Percentiles rank a stretch among this genome's conserved stretches.
phyloP scores from a whole-genome alignment of 2,113 vertebrate genomes.

The Perca fluviatilis region DNA sequence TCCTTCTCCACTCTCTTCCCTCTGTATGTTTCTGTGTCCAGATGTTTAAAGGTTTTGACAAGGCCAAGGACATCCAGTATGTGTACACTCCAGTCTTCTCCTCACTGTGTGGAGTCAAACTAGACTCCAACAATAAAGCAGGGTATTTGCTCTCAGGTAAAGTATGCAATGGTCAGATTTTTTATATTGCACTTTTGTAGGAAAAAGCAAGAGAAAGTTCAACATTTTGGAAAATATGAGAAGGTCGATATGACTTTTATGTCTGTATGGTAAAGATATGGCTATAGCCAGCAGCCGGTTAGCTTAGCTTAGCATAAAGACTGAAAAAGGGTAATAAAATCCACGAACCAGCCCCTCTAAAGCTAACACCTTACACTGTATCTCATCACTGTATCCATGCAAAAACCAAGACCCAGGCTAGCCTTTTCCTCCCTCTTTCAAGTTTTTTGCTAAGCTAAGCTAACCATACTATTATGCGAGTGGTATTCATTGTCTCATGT shows the following conservation, averaged over 20 bases:
- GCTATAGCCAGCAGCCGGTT: not conserved
- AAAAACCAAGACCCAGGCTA: not conserved
- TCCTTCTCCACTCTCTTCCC: not conserved
- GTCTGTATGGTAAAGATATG: not conserved
- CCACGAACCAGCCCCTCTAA: not conserved
- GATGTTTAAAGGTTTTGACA: constrained; percentile 97
- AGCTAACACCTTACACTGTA: not conserved
- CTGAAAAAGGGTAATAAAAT: not conserved
- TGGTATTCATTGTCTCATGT: not conserved
- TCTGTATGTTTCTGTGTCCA: constrained; percentile 70
- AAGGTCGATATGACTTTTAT: not conserved
- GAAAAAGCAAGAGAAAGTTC: not conserved
- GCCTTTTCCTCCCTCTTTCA: not conserved
- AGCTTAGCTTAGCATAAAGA: not conserved
- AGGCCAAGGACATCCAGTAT: constrained; percentile 91
- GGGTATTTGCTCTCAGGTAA: constrained; percentile 96
- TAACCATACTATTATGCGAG: not conserved
- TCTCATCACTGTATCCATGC: not conserved
- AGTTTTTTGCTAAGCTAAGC: not conserved
- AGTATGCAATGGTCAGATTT: not conserved
- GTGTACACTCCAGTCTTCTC: constrained; percentile 92
- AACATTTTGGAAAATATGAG: not conserved
- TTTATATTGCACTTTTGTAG: not conserved
- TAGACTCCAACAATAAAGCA: constrained; percentile 91
- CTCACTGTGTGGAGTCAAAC: constrained; percentile 91